Evolutionary conservation across 2,797 vertebrate genomes (phyloP), one percentile per base, ranked within the genome.

Genomic region (Carapus acus): DNA sequence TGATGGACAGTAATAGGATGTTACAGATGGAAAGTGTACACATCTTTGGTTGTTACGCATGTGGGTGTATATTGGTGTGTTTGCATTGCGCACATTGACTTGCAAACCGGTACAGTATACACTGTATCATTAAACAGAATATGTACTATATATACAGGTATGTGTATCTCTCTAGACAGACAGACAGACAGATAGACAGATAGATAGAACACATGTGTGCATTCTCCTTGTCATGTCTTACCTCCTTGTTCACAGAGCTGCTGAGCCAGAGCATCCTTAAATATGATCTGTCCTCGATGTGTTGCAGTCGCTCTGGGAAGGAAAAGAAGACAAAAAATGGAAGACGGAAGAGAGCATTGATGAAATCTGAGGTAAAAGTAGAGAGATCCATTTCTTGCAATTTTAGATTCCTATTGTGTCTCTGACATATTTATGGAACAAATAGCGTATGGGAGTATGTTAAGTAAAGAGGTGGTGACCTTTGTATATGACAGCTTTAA

Each of bases 201-300:
- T n/a, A n/a, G n/a, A n/a, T n/a, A n/a, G 19, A 6, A 11, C 14
- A 20, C 34, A 20, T 37, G 18, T 16, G 22, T 37, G 40, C 22
- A 18, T 29, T 1, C 5, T 43, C 17, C 14, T 16, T 37, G 51
- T 38, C 54, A 61, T 27, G 5, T 5, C 93, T 92, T 86, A 99
- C 96, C 94, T 93, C 96, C 96, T 73, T 95, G 92, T 83, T 99
- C 96, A 83, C 96, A 99, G 54, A 99, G 84, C 74, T 98, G 96
- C 76, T 96, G 94, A 73, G 93, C 96, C 85, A 98, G 86, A 55
- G 94, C 91, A 86, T 98, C 96, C 88, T 99, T 99, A 87, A 99
- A 99, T 83, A 98, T 90, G 78, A 99, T 92, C 88, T 99, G 95
- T 81, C 94, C 96, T 69, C 90, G 89, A 41, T 96, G 90, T 52